Evolutionary conservation across 2,113 vertebrate genomes (phyloP).

Genomic region (Nothocercus julius): DNA sequence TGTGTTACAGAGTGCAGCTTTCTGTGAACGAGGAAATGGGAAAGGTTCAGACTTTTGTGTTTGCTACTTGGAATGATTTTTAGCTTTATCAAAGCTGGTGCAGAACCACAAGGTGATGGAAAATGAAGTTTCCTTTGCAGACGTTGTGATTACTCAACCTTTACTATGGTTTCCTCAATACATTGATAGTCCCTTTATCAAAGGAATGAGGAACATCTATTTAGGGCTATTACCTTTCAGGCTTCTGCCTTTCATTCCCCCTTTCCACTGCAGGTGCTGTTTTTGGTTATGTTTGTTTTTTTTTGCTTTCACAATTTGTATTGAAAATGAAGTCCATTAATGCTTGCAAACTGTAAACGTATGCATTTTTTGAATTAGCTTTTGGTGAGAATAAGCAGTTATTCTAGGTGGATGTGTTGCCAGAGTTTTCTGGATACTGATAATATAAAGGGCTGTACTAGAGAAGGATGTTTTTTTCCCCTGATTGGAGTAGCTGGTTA

Average conservation of each 20-base stretch:
- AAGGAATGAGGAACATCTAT: background rate
- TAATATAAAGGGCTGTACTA: background rate
- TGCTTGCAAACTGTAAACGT: background rate
- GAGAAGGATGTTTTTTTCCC: background rate
- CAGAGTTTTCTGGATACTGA: background rate
- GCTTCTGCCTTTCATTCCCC: background rate
- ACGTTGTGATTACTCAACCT: background rate
- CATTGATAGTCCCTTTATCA: background rate
- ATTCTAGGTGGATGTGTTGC: background rate
- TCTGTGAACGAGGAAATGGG: fast-evolving
- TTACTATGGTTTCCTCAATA: background rate
- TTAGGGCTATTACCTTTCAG: background rate
- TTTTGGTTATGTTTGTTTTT: background rate
- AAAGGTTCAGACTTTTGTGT: background rate
- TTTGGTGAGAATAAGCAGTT: background rate
- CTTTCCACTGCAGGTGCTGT: background rate
- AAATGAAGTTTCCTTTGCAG: background rate
- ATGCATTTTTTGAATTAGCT: background rate
- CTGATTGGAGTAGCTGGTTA: fast-evolving
- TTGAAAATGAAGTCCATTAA: background rate
- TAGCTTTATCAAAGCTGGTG: background rate
- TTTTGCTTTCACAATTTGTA: background rate
- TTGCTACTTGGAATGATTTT: background rate
- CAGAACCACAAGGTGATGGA: background rate
- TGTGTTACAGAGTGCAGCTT: background rate